Base-by-base conservation (phyloP, 1,140 invertebrate species). In the Drosophila pseudoananassae region DNA sequence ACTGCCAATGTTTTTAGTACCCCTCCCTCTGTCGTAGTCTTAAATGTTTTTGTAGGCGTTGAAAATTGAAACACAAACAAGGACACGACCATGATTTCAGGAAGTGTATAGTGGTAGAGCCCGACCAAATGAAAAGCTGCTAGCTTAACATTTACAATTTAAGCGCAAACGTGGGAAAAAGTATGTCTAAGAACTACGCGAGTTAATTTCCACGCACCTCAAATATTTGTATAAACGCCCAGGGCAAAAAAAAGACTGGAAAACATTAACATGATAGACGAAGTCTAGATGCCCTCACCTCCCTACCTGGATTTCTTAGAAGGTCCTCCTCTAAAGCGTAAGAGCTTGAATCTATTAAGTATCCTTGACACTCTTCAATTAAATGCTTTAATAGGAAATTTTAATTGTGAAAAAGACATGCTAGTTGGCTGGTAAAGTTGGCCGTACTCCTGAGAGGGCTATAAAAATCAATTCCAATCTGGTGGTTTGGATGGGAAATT, bases 11-110 rank as follows among this genome's bases (percentile, higher is more conserved):
- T 54, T 57, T 40, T 40, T 29, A 46, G 49, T 69, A 51, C 57
- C 61, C 46, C 45, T 64, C 51, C 51, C 43, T 58, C 43, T 58
- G 47, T 52, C 54, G 25, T 17, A 45, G 46, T 52, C 31, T 33
- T 51, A 25, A 49, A 45, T 72, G 79, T 83, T 83, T 83, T 70
- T 59, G 79, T 83, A 83, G 75, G 79, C 79, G 59, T 66, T 68
- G 78, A 71, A 81, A 85, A 87, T 87, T 87, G 78, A 87, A 87
- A 87, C 81, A 81, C 82, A 85, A 87, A 87, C 82, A 87, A 81
- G 55, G 56, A 73, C 55, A 82, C 55, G 38, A 78, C 59, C 33
- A 36, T 12, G 33, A 36, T 36, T 36, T 36, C 33, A 36, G 33
- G 33, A 36, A 59, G 52, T 53, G 54, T 57, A 6, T n/a, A 40